Conservation (phyloP, 2,113 vertebrate species). For the Oxyura jamaicensis region DNA sequence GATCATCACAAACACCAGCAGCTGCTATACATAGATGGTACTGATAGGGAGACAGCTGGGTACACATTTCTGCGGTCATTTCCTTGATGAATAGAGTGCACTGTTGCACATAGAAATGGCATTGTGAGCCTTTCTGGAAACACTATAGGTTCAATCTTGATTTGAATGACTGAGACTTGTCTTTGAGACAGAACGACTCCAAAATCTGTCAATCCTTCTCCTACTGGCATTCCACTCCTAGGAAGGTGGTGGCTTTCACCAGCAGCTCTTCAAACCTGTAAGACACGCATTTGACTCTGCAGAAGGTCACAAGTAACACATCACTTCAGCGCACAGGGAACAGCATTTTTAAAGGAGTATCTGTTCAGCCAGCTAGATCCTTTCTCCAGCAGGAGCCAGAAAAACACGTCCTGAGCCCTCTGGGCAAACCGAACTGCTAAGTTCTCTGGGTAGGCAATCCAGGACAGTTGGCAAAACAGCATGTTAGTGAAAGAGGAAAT, state of each 20-base stretch:
- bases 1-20: slow-evolving; percentile 43
- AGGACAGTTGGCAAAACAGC: neutral
- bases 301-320: neutral
- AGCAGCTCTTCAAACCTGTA: neutral
- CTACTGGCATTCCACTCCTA: neutral
- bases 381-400: neutral
- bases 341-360: neutral
- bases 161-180: neutral
- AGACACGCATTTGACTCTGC: neutral
- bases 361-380: neutral
- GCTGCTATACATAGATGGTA: slow-evolving; percentile 45
- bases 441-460: neutral
- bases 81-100: slow-evolving; percentile 60
- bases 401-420: neutral
- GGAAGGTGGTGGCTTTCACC: neutral
- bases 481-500: neutral
- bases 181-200: slow-evolving; percentile 2
- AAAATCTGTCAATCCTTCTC: neutral
- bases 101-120: slow-evolving; percentile 67
- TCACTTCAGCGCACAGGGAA: neutral
- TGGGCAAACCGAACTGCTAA: neutral
- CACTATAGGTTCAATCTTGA: neutral
- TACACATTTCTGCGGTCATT: slow-evolving; percentile 58
- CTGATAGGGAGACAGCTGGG: slow-evolving; percentile 56
- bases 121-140: slow-evolving; percentile 50